phyloP scores from a whole-genome alignment of 2,113 vertebrate species.

The Etheostoma cragini region DNA sequence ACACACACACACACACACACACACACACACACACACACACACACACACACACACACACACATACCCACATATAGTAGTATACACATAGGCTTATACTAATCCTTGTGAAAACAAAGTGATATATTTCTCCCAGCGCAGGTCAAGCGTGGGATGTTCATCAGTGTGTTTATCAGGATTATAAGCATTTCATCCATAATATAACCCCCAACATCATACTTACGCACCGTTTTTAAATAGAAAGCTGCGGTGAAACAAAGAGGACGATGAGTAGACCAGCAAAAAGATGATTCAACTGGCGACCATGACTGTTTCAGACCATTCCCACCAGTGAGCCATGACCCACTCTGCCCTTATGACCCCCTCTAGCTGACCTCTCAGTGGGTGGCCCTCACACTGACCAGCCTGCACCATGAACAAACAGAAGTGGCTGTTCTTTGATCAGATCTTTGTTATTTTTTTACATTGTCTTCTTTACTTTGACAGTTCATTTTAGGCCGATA shows the following conservation, averaged over 20 bases:
- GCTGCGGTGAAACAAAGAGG: not conserved
- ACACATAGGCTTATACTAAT: constrained; percentile 75
- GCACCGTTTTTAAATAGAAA: constrained; percentile 13
- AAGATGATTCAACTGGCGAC: constrained; percentile 23
- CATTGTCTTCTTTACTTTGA: constrained; percentile 11
- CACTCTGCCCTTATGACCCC: constrained; percentile 62
- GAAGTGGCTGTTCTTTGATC: constrained; percentile 43
- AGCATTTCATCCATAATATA: constrained; percentile 65
- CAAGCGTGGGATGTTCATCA: constrained; percentile 71
- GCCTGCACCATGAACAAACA: constrained; percentile 43
- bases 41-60: constrained; percentile 43
- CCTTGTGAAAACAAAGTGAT: constrained; percentile 77
- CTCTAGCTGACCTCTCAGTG: constrained; percentile 74
- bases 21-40: constrained; percentile 55
- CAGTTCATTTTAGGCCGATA: not conserved
- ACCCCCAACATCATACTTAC: constrained; percentile 54
- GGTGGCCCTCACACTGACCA: constrained; percentile 73
- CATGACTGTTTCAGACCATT: constrained; percentile 45
- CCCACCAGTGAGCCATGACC: constrained; percentile 68
- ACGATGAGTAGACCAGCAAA: not conserved
- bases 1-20: constrained; percentile 38
- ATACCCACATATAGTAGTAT: constrained; percentile 29
- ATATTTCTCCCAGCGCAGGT: constrained; percentile 67
- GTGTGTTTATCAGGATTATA: constrained; percentile 73
- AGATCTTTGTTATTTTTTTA: constrained; percentile 13